Conservation (phyloP, 92 coral and sea anemone genomes). For the Porites rus region DNA sequence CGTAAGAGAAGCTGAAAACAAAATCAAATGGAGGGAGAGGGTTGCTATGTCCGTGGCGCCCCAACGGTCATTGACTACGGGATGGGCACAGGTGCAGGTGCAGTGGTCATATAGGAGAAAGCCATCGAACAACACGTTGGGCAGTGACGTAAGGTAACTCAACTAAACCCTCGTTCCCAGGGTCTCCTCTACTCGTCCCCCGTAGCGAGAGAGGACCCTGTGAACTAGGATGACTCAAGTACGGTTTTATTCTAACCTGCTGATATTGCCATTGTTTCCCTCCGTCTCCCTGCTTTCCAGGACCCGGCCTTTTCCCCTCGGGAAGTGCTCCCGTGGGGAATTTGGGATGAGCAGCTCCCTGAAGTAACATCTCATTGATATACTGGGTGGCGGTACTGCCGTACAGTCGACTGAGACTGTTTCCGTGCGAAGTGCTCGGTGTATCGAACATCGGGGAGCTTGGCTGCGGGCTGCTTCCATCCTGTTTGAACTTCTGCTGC, state of each 20-base stretch:
- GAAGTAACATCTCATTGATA: conserved; percentile 86
- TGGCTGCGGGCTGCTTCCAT: conserved; percentile 53
- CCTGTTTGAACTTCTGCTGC: conserved; percentile 90
- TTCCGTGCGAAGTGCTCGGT: conserved; percentile 62
- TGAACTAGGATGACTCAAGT: too few species aligned
- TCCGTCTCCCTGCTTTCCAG: conserved; percentile 69
- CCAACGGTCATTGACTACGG: too few species aligned
- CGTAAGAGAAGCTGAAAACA: too few species aligned
- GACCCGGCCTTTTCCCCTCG: conserved; percentile 49
- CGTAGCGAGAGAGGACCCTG: too few species aligned
- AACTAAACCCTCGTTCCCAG: too few species aligned
- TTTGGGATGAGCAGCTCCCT: conserved; percentile 70
- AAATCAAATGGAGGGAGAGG: too few species aligned
- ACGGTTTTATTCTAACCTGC: conserved; percentile 47
- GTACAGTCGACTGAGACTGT: conserved; percentile 82
- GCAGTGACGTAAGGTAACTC: too few species aligned
- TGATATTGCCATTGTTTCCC: conserved; percentile 72
- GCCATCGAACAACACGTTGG: too few species aligned
- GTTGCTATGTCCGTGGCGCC: too few species aligned
- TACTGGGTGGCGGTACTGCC: conserved; percentile 97
- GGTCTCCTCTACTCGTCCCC: too few species aligned
- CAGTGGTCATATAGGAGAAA: too few species aligned
- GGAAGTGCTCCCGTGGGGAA: conserved; percentile 72
- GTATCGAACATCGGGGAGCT: conserved; percentile 79
- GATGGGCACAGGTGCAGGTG: too few species aligned